phyloP scores from a whole-genome alignment of 2,113 vertebrate species.

The Mormyrus lacerda region DNA sequence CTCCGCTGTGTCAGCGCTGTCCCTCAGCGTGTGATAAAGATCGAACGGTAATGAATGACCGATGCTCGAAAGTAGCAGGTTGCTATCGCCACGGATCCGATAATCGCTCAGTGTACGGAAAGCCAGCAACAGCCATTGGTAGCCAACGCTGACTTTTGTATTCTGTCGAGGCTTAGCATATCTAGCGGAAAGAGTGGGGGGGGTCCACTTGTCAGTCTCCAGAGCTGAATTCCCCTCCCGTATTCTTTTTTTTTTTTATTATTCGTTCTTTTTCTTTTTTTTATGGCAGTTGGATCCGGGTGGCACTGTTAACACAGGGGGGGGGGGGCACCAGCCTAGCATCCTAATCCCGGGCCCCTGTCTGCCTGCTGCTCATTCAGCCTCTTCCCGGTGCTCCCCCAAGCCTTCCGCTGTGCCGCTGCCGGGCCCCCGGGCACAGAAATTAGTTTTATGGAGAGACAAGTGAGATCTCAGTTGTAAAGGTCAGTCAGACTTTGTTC shows the following conservation, averaged over 20 bases:
- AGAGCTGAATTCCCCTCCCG: constrained; percentile 51
- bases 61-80: not conserved
- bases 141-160: not conserved
- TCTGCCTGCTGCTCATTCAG: constrained; percentile 61
- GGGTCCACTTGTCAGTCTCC: constrained; percentile 19
- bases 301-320: constrained; percentile 55
- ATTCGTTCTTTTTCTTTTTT: constrained; percentile 44
- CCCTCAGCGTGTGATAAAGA: not conserved
- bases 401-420: constrained; percentile 58
- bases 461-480: constrained; percentile 83
- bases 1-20: not conserved
- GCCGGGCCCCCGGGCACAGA: constrained; percentile 64
- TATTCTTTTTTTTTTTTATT: constrained; percentile 38
- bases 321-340: constrained; percentile 65
- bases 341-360: constrained; percentile 72
- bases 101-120: not conserved
- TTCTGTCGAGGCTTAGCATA: not conserved
- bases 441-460: constrained; percentile 76
- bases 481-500: constrained; percentile 96
- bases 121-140: not conserved
- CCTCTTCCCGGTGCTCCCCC: constrained; percentile 63
- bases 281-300: constrained; percentile 43
- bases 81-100: not conserved
- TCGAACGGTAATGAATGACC: not conserved
- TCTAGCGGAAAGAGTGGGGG: constrained; percentile 21